Evolutionary conservation across 1,140 invertebrate genomes (phyloP), one percentile per base, ranked within the genome.

Genomic region (Lethrus apterus): DNA sequence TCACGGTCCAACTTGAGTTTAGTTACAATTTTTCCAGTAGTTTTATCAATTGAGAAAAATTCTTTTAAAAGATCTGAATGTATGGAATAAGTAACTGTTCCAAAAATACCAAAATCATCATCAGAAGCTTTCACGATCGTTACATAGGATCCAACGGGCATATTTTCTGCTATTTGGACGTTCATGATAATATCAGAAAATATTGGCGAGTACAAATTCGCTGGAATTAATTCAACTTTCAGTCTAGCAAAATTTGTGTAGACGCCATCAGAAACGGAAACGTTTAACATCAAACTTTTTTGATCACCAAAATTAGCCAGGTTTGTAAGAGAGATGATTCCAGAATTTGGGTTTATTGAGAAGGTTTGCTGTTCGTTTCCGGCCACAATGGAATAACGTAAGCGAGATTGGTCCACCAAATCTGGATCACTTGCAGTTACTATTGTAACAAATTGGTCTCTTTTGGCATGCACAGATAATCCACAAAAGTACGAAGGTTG

Each of bases 201-300:
- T 35, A 73, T 70, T 2, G 92, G 93, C 48, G 80, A 74, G 59
- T 88, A 75, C 19, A 77, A 74, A 70, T 95, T 96, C 14, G 84
- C 83, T 4, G 86, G 81, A 20, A 86, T 66, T 29, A 93, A 78
- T 50, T 81, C 79, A 21, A 96, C 81, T 70, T 86, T 82, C 1
- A 89, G 75, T 33, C 84, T 68, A 0, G 88, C 78, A 65, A 89
- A 92, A 33, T 79, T 84, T 2, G 87, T 90, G 66, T 92, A 89
- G 7, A 93, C 85, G 3, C 90, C 90, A 70, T 97, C 92, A 21
- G 88, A 91, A 11, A 90, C 89, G 1, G 87, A 90, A 11, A 97
- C 80, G 65, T 94, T 95, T 4, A 93, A 67, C 52, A 81, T 69
- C 50, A 80, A 81, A 68, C 55, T 67, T 32, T 76, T 69, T 36